A percentile compares a stretch with the other conserved stretches of the same genome.
Evolutionary conservation across 2,888 invertebrate genomes (phyloP).

Genomic region (Agriopis leucophaearia): DNA sequence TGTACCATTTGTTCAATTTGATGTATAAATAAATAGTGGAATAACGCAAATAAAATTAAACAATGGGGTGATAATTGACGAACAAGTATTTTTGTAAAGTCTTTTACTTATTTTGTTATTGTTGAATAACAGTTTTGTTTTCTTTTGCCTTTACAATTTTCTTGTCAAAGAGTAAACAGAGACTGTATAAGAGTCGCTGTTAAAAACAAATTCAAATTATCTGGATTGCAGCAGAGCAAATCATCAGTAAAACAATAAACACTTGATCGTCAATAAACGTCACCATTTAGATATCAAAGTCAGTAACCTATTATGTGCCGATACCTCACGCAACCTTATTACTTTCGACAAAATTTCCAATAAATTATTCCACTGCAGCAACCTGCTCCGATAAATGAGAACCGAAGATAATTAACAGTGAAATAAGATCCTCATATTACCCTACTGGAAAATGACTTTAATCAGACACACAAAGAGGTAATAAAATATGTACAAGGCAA

Average conservation of each 20-base stretch:
- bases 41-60: slow-evolving; percentile 1
- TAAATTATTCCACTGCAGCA: slow-evolving; percentile 28
- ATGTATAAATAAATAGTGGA: not conserved
- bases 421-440: slow-evolving; percentile 16
- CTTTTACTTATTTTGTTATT: not conserved
- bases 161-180: not conserved
- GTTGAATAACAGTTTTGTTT: not conserved
- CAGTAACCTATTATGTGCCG: slow-evolving; percentile 27
- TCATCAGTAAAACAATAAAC: not conserved
- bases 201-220: not conserved
- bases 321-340: slow-evolving; percentile 28
- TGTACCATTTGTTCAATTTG: not conserved
- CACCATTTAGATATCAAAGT: slow-evolving; percentile 22
- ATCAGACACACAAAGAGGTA: slow-evolving; percentile 21
- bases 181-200: not conserved
- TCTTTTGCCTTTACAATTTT: too few species aligned
- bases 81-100: not conserved
- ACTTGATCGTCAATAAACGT: not conserved
- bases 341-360: slow-evolving; percentile 15
- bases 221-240: not conserved
- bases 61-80: not conserved
- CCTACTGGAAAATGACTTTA: slow-evolving; percentile 21
- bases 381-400: slow-evolving; percentile 16
- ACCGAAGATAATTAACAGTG: slow-evolving; percentile 14
- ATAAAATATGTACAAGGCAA: slow-evolving; percentile 24